Conservation (phyloP, 2,888 invertebrate genomes). For the Lithophane ornitopus region DNA sequence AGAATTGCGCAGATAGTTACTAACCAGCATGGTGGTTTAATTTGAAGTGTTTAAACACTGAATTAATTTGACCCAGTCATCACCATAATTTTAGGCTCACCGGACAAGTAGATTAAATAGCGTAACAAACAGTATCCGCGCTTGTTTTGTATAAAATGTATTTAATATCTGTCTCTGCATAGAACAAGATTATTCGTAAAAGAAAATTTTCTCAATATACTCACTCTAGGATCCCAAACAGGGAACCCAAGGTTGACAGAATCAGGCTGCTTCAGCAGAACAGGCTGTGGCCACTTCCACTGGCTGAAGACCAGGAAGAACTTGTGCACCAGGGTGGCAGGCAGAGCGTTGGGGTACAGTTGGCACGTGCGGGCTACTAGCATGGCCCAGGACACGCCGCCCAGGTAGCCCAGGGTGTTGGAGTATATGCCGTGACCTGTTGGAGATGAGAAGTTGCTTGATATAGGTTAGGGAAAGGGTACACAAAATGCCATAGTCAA, state of each 20-base stretch:
- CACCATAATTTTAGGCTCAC: not conserved
- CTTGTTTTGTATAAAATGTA: too few species aligned
- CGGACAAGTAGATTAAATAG: not conserved
- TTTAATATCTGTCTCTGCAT: not conserved
- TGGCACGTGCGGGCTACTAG: slow-evolving; percentile 99
- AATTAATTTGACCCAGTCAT: not conserved
- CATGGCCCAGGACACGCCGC: slow-evolving; percentile 99
- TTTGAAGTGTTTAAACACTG: not conserved
- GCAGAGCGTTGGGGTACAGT: slow-evolving; percentile 98
- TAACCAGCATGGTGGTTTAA: not conserved
- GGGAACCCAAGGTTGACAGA: slow-evolving; percentile 97
- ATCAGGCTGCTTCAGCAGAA: slow-evolving; percentile 97
- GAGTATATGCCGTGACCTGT: slow-evolving; percentile 99
- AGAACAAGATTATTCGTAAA: not conserved
- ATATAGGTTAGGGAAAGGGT: not conserved
- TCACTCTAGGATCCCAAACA: slow-evolving; percentile 99
- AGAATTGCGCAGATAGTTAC: not conserved
- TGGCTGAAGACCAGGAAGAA: slow-evolving; percentile 99
- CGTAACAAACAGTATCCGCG: not conserved
- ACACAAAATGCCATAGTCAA: too few species aligned
- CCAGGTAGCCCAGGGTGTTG: slow-evolving; percentile 99
- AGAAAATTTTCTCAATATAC: slow-evolving; percentile 65
- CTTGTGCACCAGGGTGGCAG: slow-evolving; percentile 98
- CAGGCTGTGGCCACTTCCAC: slow-evolving; percentile 99
- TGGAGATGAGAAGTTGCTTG: not conserved